phyloP scores from a whole-genome alignment of 30 jellyfish, hydroid and myxozoan genomes.

The Pseudorhiza aurosa region DNA sequence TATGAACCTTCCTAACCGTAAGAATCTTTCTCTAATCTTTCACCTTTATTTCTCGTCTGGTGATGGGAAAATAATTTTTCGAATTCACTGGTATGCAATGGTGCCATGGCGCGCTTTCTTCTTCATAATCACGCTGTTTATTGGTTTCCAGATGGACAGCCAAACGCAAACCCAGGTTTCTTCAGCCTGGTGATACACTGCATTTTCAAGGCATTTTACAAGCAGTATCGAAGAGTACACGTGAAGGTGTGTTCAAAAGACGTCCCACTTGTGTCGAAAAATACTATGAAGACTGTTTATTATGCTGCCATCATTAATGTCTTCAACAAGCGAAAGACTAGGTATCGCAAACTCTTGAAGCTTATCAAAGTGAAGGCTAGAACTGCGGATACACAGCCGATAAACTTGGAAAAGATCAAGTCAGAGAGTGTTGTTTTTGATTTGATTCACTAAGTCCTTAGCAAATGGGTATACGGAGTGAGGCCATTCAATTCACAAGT shows the following conservation, averaged over 20 bases:
- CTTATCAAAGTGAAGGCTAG: background rate
- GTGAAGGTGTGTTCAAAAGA: constrained; percentile 1
- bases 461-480: no score
- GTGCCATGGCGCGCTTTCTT: no score
- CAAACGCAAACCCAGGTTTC: constrained; percentile 32
- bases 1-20: constrained; percentile 42
- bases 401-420: background rate
- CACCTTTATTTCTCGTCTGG: no score
- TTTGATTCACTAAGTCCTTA: background rate
- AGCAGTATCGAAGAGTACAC: constrained; percentile 41
- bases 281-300: constrained; percentile 1
- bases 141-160: constrained; percentile 41
- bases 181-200: constrained; percentile 32
- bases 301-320: constrained; percentile 35
- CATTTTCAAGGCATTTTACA: constrained; percentile 38
- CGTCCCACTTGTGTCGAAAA: constrained; percentile 6
- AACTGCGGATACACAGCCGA: background rate
- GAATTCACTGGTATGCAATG: no score
- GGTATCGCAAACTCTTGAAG: constrained; percentile 17
- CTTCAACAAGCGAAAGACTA: constrained; percentile 1
- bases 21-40: no score
- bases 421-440: constrained; percentile 2
- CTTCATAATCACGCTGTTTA: no score
- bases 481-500: no score
- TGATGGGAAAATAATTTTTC: no score